Percentiles rank a stretch among this genome's conserved stretches.
These are phyloP conservation scores for Cossypha caffra DNA, from an alignment of 2,797 vertebrate species.

Conservation along the genomic window DNA sequence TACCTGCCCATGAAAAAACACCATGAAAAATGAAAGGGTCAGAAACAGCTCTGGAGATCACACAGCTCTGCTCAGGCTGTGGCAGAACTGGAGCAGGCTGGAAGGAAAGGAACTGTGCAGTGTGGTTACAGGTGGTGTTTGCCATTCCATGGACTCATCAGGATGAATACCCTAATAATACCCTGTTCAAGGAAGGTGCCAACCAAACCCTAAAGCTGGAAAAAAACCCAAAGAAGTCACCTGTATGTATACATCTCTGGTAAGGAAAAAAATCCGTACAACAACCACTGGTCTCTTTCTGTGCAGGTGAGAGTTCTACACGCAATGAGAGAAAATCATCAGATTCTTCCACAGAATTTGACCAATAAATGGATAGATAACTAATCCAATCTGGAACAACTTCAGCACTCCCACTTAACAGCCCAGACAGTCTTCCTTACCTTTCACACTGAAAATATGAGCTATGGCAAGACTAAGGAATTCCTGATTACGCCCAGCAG, in stretches of 20 bases:
- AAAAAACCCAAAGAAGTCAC: neutral
- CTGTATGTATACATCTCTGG: neutral
- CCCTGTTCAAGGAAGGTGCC: neutral
- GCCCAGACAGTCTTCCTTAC: neutral
- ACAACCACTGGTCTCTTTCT: neutral
- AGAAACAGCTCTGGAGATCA: too few species aligned
- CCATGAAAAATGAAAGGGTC: too few species aligned
- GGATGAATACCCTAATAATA: neutral
- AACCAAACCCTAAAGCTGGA: neutral
- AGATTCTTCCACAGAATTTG: neutral
- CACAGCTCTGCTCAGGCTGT: too few species aligned
- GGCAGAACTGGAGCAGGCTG: neutral
- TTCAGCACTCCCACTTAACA: neutral
- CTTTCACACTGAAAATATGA: neutral
- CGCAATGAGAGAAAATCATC: rapidly evolving
- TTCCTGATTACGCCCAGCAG: neutral
- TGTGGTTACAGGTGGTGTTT: neutral
- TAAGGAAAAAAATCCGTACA: neutral
- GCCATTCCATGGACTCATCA: neutral
- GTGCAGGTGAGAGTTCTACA: neutral
- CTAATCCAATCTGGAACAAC: neutral
- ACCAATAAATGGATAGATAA: neutral
- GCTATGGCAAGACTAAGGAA: neutral
- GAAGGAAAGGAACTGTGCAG: neutral
- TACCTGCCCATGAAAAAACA: neutral